Percentiles rank a stretch among this genome's conserved stretches.
These are phyloP conservation scores for Chaetophractus vellerosus DNA, from an alignment of 2,797 vertebrate species.

Conservation along the genomic window DNA sequence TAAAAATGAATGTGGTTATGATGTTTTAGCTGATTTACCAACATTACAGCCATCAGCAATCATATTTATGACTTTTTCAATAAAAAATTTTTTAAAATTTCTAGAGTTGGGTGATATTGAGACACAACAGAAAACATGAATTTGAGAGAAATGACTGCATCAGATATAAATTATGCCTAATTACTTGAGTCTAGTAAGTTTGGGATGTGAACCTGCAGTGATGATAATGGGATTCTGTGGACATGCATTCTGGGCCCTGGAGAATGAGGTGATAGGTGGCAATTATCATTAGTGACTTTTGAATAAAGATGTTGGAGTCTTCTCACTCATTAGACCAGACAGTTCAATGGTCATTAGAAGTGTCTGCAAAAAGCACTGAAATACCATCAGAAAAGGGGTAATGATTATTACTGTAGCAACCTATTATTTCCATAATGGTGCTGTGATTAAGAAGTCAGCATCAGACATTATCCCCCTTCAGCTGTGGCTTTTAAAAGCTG, in stretches of 20 bases:
- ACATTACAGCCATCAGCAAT: not conserved
- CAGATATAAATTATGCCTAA: slow-evolving; percentile 74
- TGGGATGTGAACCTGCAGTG: not conserved
- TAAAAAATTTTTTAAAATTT: slow-evolving; percentile 49
- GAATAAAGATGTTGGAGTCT: slow-evolving; percentile 78
- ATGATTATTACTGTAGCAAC: slow-evolving; percentile 70
- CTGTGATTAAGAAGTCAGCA: slow-evolving; percentile 84
- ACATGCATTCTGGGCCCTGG: slow-evolving; percentile 49
- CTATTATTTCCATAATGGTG: slow-evolving; percentile 85
- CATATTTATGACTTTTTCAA: slow-evolving; percentile 46
- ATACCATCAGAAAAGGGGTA: slow-evolving; percentile 68
- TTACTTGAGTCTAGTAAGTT: slow-evolving; percentile 60
- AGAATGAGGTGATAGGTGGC: slow-evolving; percentile 80
- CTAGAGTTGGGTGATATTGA: not conserved
- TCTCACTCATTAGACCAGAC: slow-evolving; percentile 81
- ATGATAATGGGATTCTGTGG: slow-evolving; percentile 66
- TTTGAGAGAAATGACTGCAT: slow-evolving; percentile 63
- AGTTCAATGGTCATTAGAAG: slow-evolving; percentile 81
- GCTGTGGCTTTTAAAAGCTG: slow-evolving; percentile 73
- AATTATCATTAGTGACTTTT: slow-evolving; percentile 87
- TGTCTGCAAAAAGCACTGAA: slow-evolving; percentile 72
- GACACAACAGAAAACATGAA: slow-evolving; percentile 23
- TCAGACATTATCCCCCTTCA: slow-evolving; percentile 75
- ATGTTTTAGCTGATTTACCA: not conserved
- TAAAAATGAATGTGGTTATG: not conserved